Conservation (phyloP, 37 sponge, comb jelly and placozoan genomes). For the Halisarca cf. caerulea region DNA sequence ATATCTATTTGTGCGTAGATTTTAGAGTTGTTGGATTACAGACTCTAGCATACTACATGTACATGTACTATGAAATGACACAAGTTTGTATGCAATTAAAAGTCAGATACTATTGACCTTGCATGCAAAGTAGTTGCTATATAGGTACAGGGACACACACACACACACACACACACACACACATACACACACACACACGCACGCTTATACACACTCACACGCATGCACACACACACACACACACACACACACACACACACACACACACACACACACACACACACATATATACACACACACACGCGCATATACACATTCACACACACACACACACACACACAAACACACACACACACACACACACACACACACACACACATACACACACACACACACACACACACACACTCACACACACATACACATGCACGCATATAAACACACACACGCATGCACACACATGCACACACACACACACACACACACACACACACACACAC, state of each 20-base stretch:
- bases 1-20: too few relatives aligned
- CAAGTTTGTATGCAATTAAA: too few relatives aligned
- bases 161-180: background rate
- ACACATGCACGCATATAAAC: background rate
- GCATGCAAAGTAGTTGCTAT: too few relatives aligned
- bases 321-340: slow-evolving; percentile 14
- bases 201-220: slow-evolving; percentile 5
- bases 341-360: slow-evolving; percentile 14
- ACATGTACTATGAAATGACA: too few relatives aligned
- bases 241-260: slow-evolving; percentile 1
- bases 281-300: slow-evolving; percentile 7
- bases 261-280: slow-evolving; percentile 7
- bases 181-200: slow-evolving; percentile 5
- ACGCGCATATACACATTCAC: background rate
- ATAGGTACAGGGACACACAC: background rate
- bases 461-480: slow-evolving; percentile 11
- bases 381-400: background rate
- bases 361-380: slow-evolving; percentile 6
- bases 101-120: too few relatives aligned
- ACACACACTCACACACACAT: slow-evolving; percentile 11
- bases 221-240: slow-evolving; percentile 14
- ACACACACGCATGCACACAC: slow-evolving; percentile 10
- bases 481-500: slow-evolving; percentile 15
- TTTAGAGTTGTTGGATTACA: too few relatives aligned
- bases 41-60: too few relatives aligned